phyloP scores from a whole-genome alignment of 2,888 invertebrate genomes.

The Drosophila paranaensis region DNA sequence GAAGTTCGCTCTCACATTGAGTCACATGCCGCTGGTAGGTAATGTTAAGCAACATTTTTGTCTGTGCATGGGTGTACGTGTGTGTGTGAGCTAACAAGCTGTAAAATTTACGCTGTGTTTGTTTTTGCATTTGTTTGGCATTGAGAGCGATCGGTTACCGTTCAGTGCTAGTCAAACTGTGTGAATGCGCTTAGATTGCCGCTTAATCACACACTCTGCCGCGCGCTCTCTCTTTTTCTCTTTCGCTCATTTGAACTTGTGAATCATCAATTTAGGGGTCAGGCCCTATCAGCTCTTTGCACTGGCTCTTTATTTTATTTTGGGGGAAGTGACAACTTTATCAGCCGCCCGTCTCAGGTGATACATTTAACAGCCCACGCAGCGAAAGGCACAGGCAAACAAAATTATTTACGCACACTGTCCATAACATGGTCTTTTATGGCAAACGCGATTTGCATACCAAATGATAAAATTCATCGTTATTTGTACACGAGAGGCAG shows the following conservation, averaged over 20 bases:
- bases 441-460: conserved; percentile 72
- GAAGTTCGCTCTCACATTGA: conserved; percentile 45
- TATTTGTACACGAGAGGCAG: conserved; percentile 28
- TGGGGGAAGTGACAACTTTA: conserved; percentile 28
- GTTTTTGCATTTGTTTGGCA: conserved; percentile 8
- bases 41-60: conserved; percentile 13
- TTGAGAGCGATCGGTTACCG: conserved; percentile 3
- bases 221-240: neutral
- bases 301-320: neutral
- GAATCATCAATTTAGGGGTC: conserved; percentile 33
- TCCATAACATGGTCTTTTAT: conserved; percentile 61
- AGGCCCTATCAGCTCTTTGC: conserved; percentile 6
- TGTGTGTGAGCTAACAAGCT: neutral
- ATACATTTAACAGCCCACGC: conserved; percentile 28
- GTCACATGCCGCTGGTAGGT: conserved; percentile 9
- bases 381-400: conserved; percentile 19
- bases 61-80: neutral
- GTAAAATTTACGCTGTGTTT: conserved; percentile 16
- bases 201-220: neutral
- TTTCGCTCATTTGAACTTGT: conserved; percentile 16
- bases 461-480: conserved; percentile 66
- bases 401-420: conserved; percentile 26
- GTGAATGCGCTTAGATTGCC: neutral
- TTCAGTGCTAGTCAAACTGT: conserved; percentile 12
- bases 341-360: conserved; percentile 57